These are phyloP conservation scores for Drosophila rellima DNA, from an alignment of 2,888 invertebrate species.

Conservation along the genomic window DNA sequence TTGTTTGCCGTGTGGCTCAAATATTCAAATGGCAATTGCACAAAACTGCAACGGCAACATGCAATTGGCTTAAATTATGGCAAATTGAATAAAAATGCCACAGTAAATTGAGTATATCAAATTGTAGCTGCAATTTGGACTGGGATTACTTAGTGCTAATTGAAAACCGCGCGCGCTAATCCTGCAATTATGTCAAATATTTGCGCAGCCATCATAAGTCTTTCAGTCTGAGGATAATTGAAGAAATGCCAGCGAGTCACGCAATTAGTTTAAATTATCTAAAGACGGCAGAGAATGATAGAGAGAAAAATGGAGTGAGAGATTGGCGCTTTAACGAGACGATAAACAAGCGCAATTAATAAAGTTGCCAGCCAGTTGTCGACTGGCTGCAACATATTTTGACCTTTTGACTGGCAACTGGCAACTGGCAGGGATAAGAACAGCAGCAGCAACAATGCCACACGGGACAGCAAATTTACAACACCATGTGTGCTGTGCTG, in stretches of 20 bases:
- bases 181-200: constrained; percentile 71
- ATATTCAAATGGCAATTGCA: constrained; percentile 50
- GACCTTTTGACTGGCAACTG: constrained; percentile 56
- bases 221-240: constrained; percentile 46
- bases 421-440: constrained; percentile 14
- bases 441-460: neutral
- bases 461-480: constrained; percentile 45
- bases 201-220: constrained; percentile 66
- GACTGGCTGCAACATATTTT: constrained; percentile 64
- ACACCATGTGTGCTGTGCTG: constrained; percentile 62
- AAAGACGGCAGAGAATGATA: constrained; percentile 31
- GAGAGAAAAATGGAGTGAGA: constrained; percentile 3
- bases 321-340: constrained; percentile 57
- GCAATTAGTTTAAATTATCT: constrained; percentile 79
- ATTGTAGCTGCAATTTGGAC: constrained; percentile 51
- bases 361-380: constrained; percentile 64
- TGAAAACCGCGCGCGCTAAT: constrained; percentile 63
- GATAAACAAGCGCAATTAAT: constrained; percentile 83
- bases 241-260: constrained; percentile 72
- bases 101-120: constrained; percentile 25
- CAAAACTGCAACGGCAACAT: constrained; percentile 24
- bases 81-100: constrained; percentile 59
- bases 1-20: constrained; percentile 35
- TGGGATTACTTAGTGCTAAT: constrained; percentile 62
- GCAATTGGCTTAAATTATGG: constrained; percentile 54